phyloP scores from a whole-genome alignment of 1,140 invertebrate genomes.

The Arctopsyche grandis region DNA sequence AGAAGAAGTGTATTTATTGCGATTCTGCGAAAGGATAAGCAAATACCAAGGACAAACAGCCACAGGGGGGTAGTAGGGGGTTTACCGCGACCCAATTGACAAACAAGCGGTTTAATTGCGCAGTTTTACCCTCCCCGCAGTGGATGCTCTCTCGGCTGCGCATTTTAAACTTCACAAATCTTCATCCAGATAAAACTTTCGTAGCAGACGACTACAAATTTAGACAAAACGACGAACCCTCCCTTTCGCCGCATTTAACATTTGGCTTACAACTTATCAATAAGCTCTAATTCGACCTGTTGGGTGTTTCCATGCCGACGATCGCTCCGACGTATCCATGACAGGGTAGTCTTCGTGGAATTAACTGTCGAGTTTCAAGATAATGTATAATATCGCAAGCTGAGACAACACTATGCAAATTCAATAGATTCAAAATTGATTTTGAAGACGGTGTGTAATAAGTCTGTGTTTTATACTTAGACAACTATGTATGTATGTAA shows the following conservation, averaged over 20 bases:
- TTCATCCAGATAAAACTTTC: neutral
- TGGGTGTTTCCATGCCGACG: neutral
- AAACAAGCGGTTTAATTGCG: slow-evolving; percentile 6
- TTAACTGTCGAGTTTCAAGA: too few species aligned
- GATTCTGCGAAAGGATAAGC: neutral
- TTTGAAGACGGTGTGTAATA: too few species aligned
- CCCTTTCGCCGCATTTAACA: too few species aligned
- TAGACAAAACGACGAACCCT: too few species aligned
- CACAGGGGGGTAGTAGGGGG: too few species aligned
- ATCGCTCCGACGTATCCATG: neutral
- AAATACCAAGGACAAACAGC: neutral
- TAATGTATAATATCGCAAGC: too few species aligned
- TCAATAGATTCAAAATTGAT: too few species aligned
- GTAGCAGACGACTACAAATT: neutral
- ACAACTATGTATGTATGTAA: too few species aligned
- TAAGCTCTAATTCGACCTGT: too few species aligned
- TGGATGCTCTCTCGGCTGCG: slow-evolving; percentile 1
- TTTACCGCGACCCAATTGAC: neutral
- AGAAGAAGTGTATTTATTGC: slow-evolving; percentile 4
- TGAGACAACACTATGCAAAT: too few species aligned
- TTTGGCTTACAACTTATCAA: too few species aligned
- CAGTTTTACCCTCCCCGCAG: neutral
- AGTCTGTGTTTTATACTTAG: too few species aligned
- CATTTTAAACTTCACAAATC: neutral
- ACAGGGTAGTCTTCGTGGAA: neutral